A percentile compares a stretch with the other conserved stretches of the same genome.
Conservation (phyloP, 2,113 vertebrate species). For the Mobula birostris region DNA sequence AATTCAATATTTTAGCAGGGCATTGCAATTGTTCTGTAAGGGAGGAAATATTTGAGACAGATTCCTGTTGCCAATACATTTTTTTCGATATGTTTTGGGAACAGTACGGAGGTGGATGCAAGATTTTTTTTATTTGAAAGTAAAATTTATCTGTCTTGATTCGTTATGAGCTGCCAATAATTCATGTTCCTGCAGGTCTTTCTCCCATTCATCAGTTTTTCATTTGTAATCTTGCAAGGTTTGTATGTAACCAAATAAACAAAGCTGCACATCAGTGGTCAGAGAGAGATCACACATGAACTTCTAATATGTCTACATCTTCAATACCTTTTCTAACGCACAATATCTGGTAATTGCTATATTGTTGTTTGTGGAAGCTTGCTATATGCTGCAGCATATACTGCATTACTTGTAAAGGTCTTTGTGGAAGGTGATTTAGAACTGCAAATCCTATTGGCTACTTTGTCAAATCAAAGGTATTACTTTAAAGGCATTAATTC, state of each 20-base stretch:
- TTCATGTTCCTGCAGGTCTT: background rate
- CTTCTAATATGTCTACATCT: background rate
- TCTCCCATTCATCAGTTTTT: background rate
- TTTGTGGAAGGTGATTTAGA: background rate
- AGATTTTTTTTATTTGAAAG: background rate
- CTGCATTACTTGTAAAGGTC: background rate
- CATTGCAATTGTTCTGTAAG: background rate
- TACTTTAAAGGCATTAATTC: background rate
- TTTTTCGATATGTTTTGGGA: background rate
- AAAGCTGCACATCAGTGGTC: background rate
- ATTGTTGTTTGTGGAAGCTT: background rate
- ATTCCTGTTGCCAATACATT: background rate
- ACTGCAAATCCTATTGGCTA: background rate
- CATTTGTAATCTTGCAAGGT: background rate
- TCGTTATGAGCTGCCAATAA: background rate
- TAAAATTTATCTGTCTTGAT: background rate
- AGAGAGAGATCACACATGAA: background rate
- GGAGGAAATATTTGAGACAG: background rate
- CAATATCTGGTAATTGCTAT: background rate
- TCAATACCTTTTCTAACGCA: background rate
- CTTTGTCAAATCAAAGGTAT: background rate
- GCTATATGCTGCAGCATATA: background rate
- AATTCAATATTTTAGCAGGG: background rate
- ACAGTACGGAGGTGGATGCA: background rate
- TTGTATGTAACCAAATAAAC: background rate